Evolutionary conservation across 2,113 vertebrate species (phyloP).

Genomic region (Struthidea cinerea): DNA sequence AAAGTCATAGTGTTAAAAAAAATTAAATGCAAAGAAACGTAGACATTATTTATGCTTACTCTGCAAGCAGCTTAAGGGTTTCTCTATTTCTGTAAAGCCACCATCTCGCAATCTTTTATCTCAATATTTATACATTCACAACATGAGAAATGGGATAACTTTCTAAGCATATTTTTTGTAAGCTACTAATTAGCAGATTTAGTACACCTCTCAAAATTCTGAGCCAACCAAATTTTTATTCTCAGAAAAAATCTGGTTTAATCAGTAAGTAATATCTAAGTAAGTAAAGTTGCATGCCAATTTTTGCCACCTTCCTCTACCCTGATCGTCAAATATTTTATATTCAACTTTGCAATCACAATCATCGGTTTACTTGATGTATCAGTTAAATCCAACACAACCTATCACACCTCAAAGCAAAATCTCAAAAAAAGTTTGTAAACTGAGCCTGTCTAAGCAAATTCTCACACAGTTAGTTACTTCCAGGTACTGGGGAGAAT

Average conservation of each 20-base stretch:
- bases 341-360: neutral
- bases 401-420: neutral
- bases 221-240: neutral
- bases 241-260: slow-evolving; percentile 10
- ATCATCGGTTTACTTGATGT: neutral
- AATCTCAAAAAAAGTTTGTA: neutral
- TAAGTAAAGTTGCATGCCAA: neutral
- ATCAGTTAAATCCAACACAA: neutral
- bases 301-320: neutral
- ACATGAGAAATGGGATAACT: neutral
- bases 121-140: neutral
- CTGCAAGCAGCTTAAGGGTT: neutral
- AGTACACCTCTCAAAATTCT: neutral
- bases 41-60: neutral
- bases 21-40: neutral
- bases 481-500: neutral
- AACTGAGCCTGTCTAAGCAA: neutral
- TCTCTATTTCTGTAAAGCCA: neutral
- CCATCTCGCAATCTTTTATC: neutral
- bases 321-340: neutral
- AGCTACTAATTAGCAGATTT: neutral
- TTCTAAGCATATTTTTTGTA: neutral
- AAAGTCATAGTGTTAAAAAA: neutral
- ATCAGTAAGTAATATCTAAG: neutral
- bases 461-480: neutral